Conservation (phyloP, 2,888 invertebrate genomes). For the Spilarctia lutea region DNA sequence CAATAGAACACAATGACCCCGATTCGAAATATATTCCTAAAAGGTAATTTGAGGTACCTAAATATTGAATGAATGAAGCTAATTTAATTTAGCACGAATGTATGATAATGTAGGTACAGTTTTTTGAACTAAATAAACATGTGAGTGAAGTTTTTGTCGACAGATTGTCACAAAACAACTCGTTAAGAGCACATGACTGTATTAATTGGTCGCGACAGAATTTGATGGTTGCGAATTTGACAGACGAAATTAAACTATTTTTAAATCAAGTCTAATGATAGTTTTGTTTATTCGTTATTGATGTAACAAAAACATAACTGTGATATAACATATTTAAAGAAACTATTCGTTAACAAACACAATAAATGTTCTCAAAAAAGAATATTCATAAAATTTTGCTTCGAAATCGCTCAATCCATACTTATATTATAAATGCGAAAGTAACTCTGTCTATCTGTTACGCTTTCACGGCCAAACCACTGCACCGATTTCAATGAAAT, state of each 20-base stretch:
- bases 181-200: constrained; percentile 42
- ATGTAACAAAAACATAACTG: constrained; percentile 16
- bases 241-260: constrained; percentile 35
- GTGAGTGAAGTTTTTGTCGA: constrained; percentile 33
- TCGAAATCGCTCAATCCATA: too few relatives aligned
- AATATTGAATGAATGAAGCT: constrained; percentile 19
- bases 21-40: constrained; percentile 17
- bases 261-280: constrained; percentile 18
- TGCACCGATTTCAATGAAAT: too few relatives aligned
- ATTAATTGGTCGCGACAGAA: constrained; percentile 37
- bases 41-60: constrained; percentile 32
- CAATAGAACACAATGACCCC: constrained; percentile 13
- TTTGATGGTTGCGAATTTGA: constrained; percentile 38
- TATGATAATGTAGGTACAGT: constrained; percentile 41
- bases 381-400: too few relatives aligned
- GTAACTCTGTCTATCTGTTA: too few relatives aligned
- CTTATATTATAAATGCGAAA: too few relatives aligned
- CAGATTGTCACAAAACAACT: constrained; percentile 35
- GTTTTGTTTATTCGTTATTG: constrained; percentile 30
- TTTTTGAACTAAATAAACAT: constrained; percentile 45
- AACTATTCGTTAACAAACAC: too few relatives aligned
- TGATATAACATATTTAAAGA: neutral
- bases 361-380: neutral
- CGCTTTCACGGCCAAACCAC: too few relatives aligned
- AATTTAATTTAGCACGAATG: constrained; percentile 39